Percentiles rank a stretch among this genome's conserved stretches.
These are phyloP conservation scores for Toxostoma redivivum DNA, from an alignment of 2,113 vertebrate genomes.

Conservation along the genomic window DNA sequence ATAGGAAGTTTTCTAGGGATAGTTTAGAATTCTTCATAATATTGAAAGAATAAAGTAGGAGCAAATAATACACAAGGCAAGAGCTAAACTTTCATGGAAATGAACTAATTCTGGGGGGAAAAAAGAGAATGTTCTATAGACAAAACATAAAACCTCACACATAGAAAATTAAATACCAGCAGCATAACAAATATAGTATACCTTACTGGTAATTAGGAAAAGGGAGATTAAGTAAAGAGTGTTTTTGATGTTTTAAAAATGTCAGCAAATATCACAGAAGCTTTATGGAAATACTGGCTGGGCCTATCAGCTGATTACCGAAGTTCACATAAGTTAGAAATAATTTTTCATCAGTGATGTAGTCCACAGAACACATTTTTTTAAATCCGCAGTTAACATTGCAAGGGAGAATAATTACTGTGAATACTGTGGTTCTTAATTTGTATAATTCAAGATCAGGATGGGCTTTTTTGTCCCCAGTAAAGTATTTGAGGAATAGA, in stretches of 20 bases:
- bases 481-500: neutral
- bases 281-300: neutral
- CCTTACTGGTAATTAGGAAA: neutral
- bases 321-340: neutral
- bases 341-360: neutral
- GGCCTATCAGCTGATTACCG: neutral
- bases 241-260: neutral
- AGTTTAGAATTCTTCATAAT: neutral
- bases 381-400: neutral
- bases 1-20: neutral
- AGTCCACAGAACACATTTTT: neutral
- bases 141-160: neutral
- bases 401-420: neutral
- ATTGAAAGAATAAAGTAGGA: neutral
- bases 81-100: neutral
- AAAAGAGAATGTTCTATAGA: neutral
- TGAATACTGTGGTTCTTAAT: neutral
- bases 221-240: neutral
- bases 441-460: neutral
- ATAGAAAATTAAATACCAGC: neutral
- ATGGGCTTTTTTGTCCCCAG: neutral
- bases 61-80: neutral
- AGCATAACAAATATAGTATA: neutral
- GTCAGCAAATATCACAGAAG: neutral
- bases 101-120: neutral